Evolutionary conservation across 1,140 invertebrate species (phyloP), one percentile per base, ranked within the genome.

Genomic region (Atopsyche davidsoni): DNA sequence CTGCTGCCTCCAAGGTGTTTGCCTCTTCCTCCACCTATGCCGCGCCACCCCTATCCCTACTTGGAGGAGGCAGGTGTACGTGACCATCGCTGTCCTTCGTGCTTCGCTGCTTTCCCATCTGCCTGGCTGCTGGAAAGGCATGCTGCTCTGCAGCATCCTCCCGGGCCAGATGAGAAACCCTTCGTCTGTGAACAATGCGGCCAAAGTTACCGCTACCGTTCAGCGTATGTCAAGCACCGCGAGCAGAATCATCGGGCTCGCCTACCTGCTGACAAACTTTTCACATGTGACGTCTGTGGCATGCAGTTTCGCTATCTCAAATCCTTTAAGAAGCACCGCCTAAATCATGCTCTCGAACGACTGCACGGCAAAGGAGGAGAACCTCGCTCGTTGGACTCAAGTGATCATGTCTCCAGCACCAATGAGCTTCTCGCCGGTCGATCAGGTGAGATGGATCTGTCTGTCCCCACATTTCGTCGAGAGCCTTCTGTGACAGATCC

Each of bases 171-270:
- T 57, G 88, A 91, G 64, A 92, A 91, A 61, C 87, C 88, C n/a
- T 91, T 90, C 69, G 87, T 89, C 7, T 92, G 89, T 70, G 87
- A 91, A 60, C 87, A 91, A 61, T 92, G 89, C 66, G 89, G 89
- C 6, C 89, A 92, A 60, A 87, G 86, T 59, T 92, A 92, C 67
- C 80, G 87, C 53, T 92, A 92, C 62, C 78, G 88, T 36, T 91
- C 87, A 14, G 87, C 88, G 4, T 92, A 89, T 67, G 84, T 89
- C 23, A 89, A 90, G 61, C 89, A 92, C 64, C 79, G 88, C 35
- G 89, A 91, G 63, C 88, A 91, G 67, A 91, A 92, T 61, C 89
- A 92, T 60, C 79, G 87, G 1, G 87, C 88, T 2, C 73, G 87
- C 1, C 68, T 91, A 6, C 89, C 89, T 0, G 88, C 88, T 6